phyloP scores from a whole-genome alignment of 2,113 vertebrate species.

The Oostethus manadensis region DNA sequence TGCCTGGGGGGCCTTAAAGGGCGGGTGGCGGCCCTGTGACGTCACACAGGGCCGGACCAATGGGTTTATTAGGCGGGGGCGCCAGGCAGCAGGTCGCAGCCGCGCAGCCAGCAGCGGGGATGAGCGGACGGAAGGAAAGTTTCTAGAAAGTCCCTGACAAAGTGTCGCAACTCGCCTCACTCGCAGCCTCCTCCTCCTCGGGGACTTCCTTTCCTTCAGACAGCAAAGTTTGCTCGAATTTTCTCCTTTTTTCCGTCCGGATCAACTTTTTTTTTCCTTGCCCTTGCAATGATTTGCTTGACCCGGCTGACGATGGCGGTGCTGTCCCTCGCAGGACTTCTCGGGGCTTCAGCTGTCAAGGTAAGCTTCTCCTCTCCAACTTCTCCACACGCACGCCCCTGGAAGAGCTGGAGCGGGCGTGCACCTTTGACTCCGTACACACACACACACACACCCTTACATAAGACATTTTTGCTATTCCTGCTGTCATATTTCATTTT shows the following conservation, averaged over 20 bases:
- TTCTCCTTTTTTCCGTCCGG: slow-evolving; percentile 11
- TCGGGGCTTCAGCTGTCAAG: slow-evolving; percentile 78
- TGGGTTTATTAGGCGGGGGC: slow-evolving; percentile 68
- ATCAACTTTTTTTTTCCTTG: slow-evolving; percentile 8
- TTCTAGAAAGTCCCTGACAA: slow-evolving; percentile 42
- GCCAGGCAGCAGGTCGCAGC: slow-evolving; percentile 53
- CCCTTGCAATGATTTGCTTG: slow-evolving; percentile 1
- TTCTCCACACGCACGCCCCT: no score
- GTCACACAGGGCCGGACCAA: slow-evolving; percentile 70
- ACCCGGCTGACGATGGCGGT: slow-evolving; percentile 80
- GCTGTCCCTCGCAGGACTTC: slow-evolving; percentile 76
- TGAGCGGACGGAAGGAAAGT: slow-evolving; percentile 47
- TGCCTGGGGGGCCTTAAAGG: not conserved
- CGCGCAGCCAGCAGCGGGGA: slow-evolving; percentile 64
- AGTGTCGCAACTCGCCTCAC: slow-evolving; percentile 55
- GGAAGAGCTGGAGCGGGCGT: not conserved
- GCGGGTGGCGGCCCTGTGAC: slow-evolving; percentile 57
- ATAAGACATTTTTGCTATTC: slow-evolving; percentile 46
- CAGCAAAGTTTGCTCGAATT: slow-evolving; percentile 32
- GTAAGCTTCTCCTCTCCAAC: no score
- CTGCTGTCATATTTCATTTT: not conserved
- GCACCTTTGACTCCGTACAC: slow-evolving; percentile 12
- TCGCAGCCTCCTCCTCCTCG: no score
- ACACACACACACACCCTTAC: slow-evolving; percentile 32
- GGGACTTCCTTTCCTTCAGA: slow-evolving; percentile 2